Evolutionary conservation across 1,140 invertebrate genomes (phyloP), one percentile per base, ranked within the genome.

Genomic region (Drosophila tropicalis): DNA sequence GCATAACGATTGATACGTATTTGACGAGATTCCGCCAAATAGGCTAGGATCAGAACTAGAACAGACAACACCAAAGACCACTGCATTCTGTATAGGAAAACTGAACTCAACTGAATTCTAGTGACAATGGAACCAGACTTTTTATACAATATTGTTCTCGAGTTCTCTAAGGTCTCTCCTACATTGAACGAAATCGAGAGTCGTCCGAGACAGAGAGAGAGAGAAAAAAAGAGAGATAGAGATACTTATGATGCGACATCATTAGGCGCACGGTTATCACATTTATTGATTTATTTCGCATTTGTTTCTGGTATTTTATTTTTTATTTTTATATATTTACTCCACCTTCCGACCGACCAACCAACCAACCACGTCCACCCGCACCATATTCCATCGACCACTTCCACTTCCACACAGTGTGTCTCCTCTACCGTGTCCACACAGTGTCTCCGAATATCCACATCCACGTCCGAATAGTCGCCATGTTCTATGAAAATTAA

Each of bases 401-500:
- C 56, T 72, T 63, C 70, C 72, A 70, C 60, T 67, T 76, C 66
- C 73, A 40, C 13, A 39, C 10, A 13, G 10, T 13, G 36, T 62
- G 70, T 10, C 58, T 47, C 41, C 12, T 15, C 55, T 54, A 39
- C 32, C 13, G 55, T 15, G 22, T 19, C 34, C 19, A 12, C 64
- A 39, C 32, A 19, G 55, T 15, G 22, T 19, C 34, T 41, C 29
- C 12, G 3, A 13, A 60, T n/a, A 57, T 67, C 60, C 51, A 15
- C 32, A 34, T 75, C 67, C 82, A 86, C 79, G 79, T 89, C 70
- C 84, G 79, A 87, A 65, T 86, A 70, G 70, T 72, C 72, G 76
- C 83, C 80, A 87, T 87, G 84, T 89, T 87, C 84, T 89, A 84
- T 87, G 84, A 76, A 87, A 87, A 78, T 84, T 81, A 89, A 87